Percentiles rank a stretch among this genome's conserved stretches.
Conservation (phyloP, 2,113 vertebrate species). For the Oreocharis arfaki region DNA sequence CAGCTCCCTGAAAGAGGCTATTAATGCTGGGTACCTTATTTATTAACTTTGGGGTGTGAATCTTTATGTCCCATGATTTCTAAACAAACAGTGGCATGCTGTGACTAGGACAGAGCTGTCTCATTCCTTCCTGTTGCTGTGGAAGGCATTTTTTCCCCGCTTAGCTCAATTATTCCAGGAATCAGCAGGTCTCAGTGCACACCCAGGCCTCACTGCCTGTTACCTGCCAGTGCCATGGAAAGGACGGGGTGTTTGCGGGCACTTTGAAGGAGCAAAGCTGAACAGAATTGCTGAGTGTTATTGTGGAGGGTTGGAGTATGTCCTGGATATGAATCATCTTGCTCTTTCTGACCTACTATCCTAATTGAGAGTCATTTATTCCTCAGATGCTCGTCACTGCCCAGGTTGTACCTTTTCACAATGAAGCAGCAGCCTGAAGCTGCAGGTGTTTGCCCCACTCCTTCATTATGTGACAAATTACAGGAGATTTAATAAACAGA, state of each 20-base stretch:
- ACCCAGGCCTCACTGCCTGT: background rate
- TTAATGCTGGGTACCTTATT: background rate
- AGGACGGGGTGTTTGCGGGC: background rate
- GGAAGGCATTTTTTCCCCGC: background rate
- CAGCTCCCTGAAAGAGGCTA: background rate
- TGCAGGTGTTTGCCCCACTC: background rate
- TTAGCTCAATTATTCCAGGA: background rate
- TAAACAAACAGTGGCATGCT: background rate
- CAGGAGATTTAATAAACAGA: background rate
- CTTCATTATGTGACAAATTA: background rate
- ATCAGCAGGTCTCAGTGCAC: background rate
- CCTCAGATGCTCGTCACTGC: background rate
- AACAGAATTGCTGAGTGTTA: background rate
- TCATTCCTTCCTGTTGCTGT: background rate
- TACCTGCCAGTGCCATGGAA: background rate
- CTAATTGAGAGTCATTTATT: conserved; percentile 52
- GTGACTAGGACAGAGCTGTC: background rate
- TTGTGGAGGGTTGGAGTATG: background rate
- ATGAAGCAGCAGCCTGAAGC: background rate
- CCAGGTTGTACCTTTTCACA: background rate
- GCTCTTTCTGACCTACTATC: conserved; percentile 64
- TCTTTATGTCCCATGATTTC: background rate
- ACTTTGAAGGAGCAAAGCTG: background rate
- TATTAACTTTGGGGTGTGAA: background rate
- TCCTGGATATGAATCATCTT: conserved; percentile 46